Evolutionary conservation across 2,113 vertebrate genomes (phyloP).

Genomic region (Cygnus buccinator): DNA sequence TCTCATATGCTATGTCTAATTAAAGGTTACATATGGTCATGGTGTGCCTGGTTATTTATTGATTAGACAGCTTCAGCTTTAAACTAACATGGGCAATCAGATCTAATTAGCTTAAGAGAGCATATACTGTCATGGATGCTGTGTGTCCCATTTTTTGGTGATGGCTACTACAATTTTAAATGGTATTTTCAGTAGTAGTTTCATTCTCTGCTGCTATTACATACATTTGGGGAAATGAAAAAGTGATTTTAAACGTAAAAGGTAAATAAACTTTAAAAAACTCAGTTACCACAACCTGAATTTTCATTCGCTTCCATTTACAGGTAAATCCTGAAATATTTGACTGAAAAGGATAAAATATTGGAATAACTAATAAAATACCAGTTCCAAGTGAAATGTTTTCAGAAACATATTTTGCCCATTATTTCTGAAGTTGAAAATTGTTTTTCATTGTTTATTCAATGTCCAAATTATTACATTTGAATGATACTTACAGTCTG

Average conservation of each 20-base stretch:
- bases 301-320: background rate
- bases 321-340: background rate
- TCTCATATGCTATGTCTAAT: background rate
- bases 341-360: background rate
- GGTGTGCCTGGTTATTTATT: background rate
- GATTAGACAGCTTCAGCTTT: background rate
- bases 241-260: background rate
- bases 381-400: background rate
- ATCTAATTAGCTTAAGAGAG: background rate
- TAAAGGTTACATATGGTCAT: background rate
- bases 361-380: background rate
- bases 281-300: fast-evolving
- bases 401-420: background rate
- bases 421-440: background rate
- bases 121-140: background rate
- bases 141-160: background rate
- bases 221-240: background rate
- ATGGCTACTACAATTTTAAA: background rate
- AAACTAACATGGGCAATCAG: background rate
- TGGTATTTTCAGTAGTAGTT: background rate
- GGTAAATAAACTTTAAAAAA: background rate
- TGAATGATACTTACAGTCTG: background rate
- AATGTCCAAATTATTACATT: fast-evolving
- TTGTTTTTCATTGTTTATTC: fast-evolving
- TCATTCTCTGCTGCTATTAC: background rate